These are phyloP conservation scores for Schlechtendalia chinensis DNA, from an alignment of 1,140 invertebrate genomes.

Conservation along the genomic window DNA sequence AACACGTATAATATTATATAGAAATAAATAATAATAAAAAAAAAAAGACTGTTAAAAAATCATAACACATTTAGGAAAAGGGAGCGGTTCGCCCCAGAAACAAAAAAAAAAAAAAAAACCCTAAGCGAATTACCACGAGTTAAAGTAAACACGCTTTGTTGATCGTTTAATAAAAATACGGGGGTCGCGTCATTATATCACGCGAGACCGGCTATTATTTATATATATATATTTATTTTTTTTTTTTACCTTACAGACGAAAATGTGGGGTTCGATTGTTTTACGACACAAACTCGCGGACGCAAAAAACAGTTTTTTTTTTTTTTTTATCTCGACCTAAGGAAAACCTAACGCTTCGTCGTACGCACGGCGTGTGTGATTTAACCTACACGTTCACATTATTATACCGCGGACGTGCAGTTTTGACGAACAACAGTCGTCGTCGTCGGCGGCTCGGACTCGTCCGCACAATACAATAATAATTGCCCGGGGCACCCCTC, in stretches of 20 bases:
- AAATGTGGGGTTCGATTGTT: slow-evolving; percentile 26
- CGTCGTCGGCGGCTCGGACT: slow-evolving; percentile 5
- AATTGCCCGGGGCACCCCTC: slow-evolving; percentile 27
- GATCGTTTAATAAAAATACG: slow-evolving; percentile 18
- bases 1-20: too few relatives aligned
- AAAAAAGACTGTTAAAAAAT: slow-evolving; percentile 1
- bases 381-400: too few relatives aligned
- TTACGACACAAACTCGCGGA: slow-evolving; percentile 26
- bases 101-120: slow-evolving; percentile 12
- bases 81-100: background rate
- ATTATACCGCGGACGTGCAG: background rate
- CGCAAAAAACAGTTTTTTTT: background rate
- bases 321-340: background rate
- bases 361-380: too few relatives aligned
- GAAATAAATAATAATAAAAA: too few relatives aligned
- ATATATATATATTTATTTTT: too few relatives aligned
- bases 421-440: background rate
- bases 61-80: background rate
- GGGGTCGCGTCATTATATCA: slow-evolving; percentile 1
- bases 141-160: slow-evolving; percentile 34
- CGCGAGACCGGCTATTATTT: background rate
- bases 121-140: slow-evolving; percentile 36
- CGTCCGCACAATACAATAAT: background rate
- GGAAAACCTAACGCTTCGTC: too few relatives aligned
- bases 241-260: too few relatives aligned